Conservation (phyloP, 2,113 vertebrate species). For the Actenoides hombroni region DNA sequence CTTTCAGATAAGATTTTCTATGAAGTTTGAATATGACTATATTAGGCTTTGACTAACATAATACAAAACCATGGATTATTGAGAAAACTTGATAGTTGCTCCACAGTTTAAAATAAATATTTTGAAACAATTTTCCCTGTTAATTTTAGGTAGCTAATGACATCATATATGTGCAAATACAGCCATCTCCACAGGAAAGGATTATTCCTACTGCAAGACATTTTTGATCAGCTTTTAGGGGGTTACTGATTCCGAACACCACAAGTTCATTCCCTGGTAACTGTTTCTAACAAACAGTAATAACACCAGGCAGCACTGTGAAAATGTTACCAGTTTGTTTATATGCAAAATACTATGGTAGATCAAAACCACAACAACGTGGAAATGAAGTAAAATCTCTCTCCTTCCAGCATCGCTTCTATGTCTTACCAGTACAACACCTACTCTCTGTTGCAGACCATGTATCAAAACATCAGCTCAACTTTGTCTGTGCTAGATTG, state of each 20-base stretch:
- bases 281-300: neutral
- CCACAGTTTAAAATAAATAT: neutral
- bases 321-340: neutral
- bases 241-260: neutral
- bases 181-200: neutral
- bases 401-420: neutral
- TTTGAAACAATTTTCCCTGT: neutral
- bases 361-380: neutral
- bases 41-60: neutral
- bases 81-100: neutral
- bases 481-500: neutral
- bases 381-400: neutral
- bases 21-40: neutral
- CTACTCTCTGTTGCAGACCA: neutral
- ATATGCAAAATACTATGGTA: rapidly evolving
- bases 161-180: neutral
- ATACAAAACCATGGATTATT: neutral
- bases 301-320: neutral
- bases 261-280: neutral
- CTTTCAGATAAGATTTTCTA: neutral
- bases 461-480: neutral
- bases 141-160: neutral
- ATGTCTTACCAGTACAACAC: rapidly evolving
- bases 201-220: neutral
- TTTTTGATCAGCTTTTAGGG: neutral